phyloP scores from a whole-genome alignment of 2,113 vertebrate genomes.

The Phrynosoma platyrhinos region DNA sequence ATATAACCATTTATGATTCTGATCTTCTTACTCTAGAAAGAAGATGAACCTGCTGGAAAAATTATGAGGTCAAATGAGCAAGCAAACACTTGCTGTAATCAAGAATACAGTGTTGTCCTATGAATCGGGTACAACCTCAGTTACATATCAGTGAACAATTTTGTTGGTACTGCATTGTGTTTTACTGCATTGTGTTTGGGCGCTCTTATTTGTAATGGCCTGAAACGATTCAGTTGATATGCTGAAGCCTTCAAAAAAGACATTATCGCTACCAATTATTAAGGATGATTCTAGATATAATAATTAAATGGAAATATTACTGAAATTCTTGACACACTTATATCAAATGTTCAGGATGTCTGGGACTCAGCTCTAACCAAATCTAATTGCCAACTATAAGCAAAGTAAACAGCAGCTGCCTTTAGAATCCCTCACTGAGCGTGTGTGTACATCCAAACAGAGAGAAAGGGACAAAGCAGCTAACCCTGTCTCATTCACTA shows the following conservation, averaged over 20 bases:
- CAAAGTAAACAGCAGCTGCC: no score
- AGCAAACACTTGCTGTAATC: background rate
- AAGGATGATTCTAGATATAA: background rate
- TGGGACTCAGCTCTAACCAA: no score
- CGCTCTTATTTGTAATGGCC: no score
- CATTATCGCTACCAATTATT: background rate
- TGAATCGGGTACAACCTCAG: background rate
- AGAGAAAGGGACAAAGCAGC: no score
- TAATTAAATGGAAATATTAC: background rate
- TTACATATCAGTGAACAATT: background rate
- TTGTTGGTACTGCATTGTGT: background rate
- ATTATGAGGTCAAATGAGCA: background rate
- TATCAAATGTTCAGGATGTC: background rate
- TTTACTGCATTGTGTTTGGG: no score
- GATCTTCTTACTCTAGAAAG: background rate
- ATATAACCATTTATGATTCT: background rate
- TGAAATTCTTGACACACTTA: background rate
- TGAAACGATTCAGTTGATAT: background rate
- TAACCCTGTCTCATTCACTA: no score
- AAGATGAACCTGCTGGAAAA: background rate
- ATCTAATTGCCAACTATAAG: no score
- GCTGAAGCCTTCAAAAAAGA: background rate
- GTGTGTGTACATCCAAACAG: no score
- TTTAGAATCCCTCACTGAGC: no score
- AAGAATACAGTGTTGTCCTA: background rate